Conservation (phyloP, 2,113 vertebrate genomes). For the Sphyrna mokarran region DNA sequence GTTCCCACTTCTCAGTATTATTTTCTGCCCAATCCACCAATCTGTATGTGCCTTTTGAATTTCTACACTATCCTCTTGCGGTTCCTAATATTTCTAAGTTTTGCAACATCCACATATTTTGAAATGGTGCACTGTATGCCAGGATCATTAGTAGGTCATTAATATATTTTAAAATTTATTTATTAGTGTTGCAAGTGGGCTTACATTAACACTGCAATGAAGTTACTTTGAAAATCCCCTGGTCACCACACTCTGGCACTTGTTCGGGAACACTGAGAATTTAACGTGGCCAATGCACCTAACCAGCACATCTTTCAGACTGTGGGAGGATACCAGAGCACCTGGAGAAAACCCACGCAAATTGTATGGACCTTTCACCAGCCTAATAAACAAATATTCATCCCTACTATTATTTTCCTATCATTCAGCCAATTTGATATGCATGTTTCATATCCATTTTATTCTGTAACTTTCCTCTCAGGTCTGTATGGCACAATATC, state of each 20-base stretch:
- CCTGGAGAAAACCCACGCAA: too few species aligned
- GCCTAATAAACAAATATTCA: background rate
- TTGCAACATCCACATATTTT: background rate
- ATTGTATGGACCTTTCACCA: background rate
- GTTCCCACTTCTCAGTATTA: background rate
- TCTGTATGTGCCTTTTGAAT: background rate
- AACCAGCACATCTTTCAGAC: too few species aligned
- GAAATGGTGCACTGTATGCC: background rate
- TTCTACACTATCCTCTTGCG: background rate
- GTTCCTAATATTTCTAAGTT: background rate
- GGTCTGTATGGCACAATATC: background rate
- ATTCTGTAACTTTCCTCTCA: background rate
- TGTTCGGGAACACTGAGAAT: too few species aligned
- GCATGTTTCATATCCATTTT: background rate
- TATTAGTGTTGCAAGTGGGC: too few species aligned
- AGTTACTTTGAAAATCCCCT: too few species aligned
- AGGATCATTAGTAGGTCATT: too few species aligned
- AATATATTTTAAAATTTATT: background rate
- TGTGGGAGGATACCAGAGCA: too few species aligned
- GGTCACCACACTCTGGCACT: too few species aligned
- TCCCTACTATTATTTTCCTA: background rate
- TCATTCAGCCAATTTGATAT: background rate
- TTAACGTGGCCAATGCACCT: too few species aligned
- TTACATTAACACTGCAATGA: too few species aligned
- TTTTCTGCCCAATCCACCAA: background rate